These are phyloP conservation scores for Alouatta palliata DNA, from an alignment of 2,113 vertebrate genomes.

Conservation along the genomic window DNA sequence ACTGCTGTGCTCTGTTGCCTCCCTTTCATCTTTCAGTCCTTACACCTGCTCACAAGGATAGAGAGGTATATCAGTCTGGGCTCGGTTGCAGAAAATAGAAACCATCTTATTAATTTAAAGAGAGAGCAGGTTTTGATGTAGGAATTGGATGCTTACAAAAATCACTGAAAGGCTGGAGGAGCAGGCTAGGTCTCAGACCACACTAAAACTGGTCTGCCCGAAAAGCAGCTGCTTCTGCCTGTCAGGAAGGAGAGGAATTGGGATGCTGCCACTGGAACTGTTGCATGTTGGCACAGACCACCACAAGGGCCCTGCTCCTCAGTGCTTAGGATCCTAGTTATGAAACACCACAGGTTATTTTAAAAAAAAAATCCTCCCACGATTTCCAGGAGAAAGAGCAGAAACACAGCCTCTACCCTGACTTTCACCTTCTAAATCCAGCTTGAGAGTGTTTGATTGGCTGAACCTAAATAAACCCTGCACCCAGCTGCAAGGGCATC, in stretches of 20 bases:
- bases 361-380: background rate
- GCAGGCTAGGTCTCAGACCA: background rate
- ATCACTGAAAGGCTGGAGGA: background rate
- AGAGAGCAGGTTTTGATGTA: background rate
- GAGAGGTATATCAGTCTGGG: background rate
- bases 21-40: background rate
- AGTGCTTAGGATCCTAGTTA: background rate
- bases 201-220: background rate
- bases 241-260: background rate
- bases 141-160: background rate
- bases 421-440: background rate
- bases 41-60: background rate
- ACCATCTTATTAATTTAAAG: conserved; percentile 13
- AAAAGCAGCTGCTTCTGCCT: background rate
- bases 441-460: background rate
- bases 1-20: background rate
- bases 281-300: background rate
- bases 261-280: background rate
- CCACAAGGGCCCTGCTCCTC: background rate
- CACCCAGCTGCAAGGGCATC: background rate
- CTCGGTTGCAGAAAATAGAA: conserved; percentile 50
- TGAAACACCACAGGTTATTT: background rate
- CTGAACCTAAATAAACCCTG: background rate
- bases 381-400: background rate
- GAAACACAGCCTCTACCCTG: background rate